These are phyloP conservation scores for Balanococcus diminutus DNA, from an alignment of 2,888 invertebrate species.

Conservation along the genomic window DNA sequence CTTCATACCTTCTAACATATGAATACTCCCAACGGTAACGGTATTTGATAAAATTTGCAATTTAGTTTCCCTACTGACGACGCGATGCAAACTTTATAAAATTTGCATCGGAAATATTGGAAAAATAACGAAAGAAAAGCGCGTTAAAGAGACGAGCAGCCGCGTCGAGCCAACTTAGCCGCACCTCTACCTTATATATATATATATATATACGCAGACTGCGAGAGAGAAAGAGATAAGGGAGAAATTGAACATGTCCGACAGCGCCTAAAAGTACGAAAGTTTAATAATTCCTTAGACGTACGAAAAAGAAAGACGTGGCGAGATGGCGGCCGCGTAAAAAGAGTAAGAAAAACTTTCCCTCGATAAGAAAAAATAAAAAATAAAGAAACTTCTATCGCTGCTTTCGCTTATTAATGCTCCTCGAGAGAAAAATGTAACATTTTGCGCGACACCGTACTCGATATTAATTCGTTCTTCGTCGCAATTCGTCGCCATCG, in stretches of 20 bases:
- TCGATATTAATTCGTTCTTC: slow-evolving; percentile 27
- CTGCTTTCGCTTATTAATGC: slow-evolving; percentile 17
- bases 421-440: slow-evolving; percentile 24
- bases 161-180: neutral
- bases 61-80: neutral
- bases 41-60: neutral
- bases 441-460: slow-evolving; percentile 33
- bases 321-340: neutral
- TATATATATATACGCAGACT: neutral
- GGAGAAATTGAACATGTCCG: slow-evolving; percentile 29
- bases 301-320: neutral
- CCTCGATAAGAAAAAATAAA: neutral
- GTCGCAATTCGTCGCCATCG: neutral
- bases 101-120: slow-evolving; percentile 42
- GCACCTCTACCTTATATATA: slow-evolving; percentile 11
- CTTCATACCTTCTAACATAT: neutral
- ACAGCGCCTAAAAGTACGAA: slow-evolving; percentile 28
- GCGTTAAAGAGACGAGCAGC: neutral
- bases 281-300: slow-evolving; percentile 37
- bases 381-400: neutral
- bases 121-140: slow-evolving; percentile 12
- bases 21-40: neutral
- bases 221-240: slow-evolving; percentile 9
- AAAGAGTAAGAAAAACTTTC: slow-evolving; percentile 32
- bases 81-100: neutral